phyloP scores from a whole-genome alignment of 2,888 invertebrate genomes.

The Nephrotoma flavescens region DNA sequence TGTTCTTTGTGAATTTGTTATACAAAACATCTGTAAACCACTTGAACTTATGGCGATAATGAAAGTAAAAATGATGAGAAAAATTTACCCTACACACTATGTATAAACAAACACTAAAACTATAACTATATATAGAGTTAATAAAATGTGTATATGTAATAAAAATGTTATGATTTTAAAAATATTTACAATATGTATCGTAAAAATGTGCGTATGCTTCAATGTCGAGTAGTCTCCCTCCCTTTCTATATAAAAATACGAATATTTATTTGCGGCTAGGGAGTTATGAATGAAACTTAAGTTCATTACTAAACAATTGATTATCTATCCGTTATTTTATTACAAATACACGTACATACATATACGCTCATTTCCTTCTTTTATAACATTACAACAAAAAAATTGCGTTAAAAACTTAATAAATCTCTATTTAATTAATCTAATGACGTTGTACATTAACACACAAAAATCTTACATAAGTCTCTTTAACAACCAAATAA shows the following conservation, averaged over 20 bases:
- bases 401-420: not conserved
- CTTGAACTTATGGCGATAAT: not conserved
- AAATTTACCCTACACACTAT: not conserved
- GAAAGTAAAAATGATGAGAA: not conserved
- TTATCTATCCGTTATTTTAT: not conserved
- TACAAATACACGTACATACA: not conserved
- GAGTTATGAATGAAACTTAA: not conserved
- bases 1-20: not conserved
- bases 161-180: not conserved
- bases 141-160: not conserved
- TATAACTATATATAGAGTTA: not conserved
- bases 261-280: not conserved
- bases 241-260: not conserved
- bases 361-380: not conserved
- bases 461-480: not conserved
- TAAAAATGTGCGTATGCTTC: not conserved
- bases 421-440: not conserved
- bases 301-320: not conserved
- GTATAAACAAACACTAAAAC: not conserved
- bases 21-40: not conserved
- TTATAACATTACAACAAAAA: not conserved
- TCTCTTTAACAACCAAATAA: not conserved
- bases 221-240: not conserved
- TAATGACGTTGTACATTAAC: not conserved
- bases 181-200: not conserved